phyloP scores from a whole-genome alignment of 2,113 vertebrate species.

The Canis aureus region DNA sequence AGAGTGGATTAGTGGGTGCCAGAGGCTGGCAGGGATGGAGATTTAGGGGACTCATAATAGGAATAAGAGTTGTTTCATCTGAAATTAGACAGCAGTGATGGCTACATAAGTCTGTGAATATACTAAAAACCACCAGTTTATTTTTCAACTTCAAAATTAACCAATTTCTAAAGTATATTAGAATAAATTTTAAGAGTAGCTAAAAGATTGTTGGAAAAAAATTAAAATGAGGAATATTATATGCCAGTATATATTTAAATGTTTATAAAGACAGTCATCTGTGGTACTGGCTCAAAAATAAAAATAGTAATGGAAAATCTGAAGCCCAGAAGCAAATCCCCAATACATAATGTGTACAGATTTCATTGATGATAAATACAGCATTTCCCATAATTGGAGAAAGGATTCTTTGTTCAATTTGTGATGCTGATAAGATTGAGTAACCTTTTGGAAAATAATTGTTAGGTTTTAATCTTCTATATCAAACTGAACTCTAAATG shows the following conservation, averaged over 20 bases:
- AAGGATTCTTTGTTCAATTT: neutral
- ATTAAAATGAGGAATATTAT: neutral
- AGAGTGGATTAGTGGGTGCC: neutral
- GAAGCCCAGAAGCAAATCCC: conserved; percentile 23
- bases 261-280: neutral
- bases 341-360: neutral
- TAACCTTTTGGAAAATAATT: conserved; percentile 30
- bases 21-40: neutral
- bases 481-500: neutral
- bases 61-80: neutral
- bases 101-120: neutral
- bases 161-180: neutral
- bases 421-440: neutral
- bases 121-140: neutral
- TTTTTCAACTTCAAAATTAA: conserved; percentile 2
- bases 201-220: conserved; percentile 46
- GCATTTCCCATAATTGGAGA: neutral
- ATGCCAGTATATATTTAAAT: neutral
- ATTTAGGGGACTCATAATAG: neutral
- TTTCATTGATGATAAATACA: neutral
- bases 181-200: conserved; percentile 19
- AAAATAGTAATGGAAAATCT: conserved; percentile 27
- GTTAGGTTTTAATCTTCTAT: neutral
- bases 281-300: neutral
- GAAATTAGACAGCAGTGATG: neutral